Evolutionary conservation across 1,140 invertebrate genomes (phyloP), one percentile per base, ranked within the genome.

Genomic region (Teleopsis dalmanni): DNA sequence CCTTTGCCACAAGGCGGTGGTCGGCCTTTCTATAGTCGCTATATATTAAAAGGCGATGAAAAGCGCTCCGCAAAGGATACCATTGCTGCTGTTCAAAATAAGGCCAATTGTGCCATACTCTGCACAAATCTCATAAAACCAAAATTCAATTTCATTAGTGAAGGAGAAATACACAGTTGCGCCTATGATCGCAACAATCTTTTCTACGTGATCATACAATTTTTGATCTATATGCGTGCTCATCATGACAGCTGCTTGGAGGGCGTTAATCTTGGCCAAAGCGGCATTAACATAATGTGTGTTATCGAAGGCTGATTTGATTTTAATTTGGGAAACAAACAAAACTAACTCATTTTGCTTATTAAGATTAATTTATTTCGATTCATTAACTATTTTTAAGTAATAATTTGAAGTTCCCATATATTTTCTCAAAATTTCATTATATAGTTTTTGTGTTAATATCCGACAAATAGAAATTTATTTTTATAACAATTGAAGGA

Each of bases 211-310:
- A 73, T 91, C 6, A 67, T 91, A 26, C 74, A 90, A 38, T 91
- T 91, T 68, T 66, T 91, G 1, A 81, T 89, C 62, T 79, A 82
- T 50, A 78, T 90, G 25, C 86, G 85, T 50, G 77, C 76, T 6
- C 80, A 82, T 57, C 80, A 88, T 59, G 78, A 86, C 59, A 85
- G 86, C 26, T 85, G 87, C 75, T 69, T 91, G 19, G 85, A 86
- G 52, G 74, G 84, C 53, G 80, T 89, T 0, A 88, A 87, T 70
- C 70, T 89, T 27, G 87, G 86, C 47, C 77, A 78, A 59, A 85
- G 84, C 37, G 87, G 87, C 48, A 73, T 89, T 18, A 89, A 89
- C 62, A 78, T 89, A 52, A 65, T 89, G 41, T 88, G 85, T 81
- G 80, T 88, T 16, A 80, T 88, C 50, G 76, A 83, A 47, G 59